A percentile compares a stretch with the other conserved stretches of the same genome.
These are phyloP conservation scores for Copidosoma aretas DNA, from an alignment of 2,888 invertebrate species.

Conservation along the genomic window DNA sequence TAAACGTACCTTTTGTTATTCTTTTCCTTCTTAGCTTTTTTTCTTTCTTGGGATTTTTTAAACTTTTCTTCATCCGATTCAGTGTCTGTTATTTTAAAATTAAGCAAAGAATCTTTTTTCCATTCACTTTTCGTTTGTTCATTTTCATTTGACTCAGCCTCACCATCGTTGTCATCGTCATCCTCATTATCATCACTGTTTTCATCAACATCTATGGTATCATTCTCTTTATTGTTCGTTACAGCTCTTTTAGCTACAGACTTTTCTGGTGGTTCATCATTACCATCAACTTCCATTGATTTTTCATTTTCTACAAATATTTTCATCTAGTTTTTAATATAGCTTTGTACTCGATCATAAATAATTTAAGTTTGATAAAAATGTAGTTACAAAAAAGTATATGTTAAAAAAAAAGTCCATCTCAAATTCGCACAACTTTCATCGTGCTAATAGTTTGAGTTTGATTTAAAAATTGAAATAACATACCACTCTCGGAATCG, in stretches of 20 bases:
- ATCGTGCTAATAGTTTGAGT: too few species aligned
- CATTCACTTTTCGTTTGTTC: constrained; percentile 36
- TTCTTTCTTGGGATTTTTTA: constrained; percentile 41
- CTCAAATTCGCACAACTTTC: too few species aligned
- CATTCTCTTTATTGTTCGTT: constrained; percentile 13
- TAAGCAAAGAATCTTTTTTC: constrained; percentile 52
- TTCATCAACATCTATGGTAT: neutral
- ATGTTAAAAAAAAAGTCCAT: too few species aligned
- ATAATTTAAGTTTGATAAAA: too few species aligned
- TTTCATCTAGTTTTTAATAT: too few species aligned
- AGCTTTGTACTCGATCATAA: too few species aligned
- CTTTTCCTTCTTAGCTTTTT: constrained; percentile 37
- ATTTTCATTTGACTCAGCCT: neutral
- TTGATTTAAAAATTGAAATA: constrained; percentile 5
- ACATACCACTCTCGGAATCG: constrained; percentile 40
- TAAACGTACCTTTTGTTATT: constrained; percentile 37
- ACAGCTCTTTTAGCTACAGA: neutral
- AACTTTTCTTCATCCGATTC: constrained; percentile 52
- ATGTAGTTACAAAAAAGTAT: too few species aligned
- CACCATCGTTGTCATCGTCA: constrained; percentile 24
- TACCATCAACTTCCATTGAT: neutral
- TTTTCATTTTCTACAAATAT: constrained; percentile 10
- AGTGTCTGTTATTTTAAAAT: constrained; percentile 50
- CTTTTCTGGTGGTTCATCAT: neutral
- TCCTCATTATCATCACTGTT: constrained; percentile 38